These are phyloP conservation scores for Torymus auratus DNA, from an alignment of 2,888 invertebrate species.

Conservation along the genomic window DNA sequence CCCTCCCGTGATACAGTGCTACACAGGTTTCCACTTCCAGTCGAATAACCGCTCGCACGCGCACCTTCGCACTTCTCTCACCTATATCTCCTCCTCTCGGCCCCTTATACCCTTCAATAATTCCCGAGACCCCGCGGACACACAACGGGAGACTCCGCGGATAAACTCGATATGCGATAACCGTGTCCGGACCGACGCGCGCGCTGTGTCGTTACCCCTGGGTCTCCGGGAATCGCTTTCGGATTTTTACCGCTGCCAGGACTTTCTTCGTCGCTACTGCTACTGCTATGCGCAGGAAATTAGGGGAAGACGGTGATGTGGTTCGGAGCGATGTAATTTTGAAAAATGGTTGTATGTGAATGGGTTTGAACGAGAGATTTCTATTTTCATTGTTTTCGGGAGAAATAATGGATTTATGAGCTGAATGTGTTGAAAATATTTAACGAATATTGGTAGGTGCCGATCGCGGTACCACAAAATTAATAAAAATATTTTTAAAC, in stretches of 20 bases:
- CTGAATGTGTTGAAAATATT: too few species aligned
- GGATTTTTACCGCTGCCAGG: slow-evolving; percentile 20
- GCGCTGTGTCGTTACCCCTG: background rate
- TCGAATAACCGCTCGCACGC: background rate
- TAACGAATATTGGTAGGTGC: too few species aligned
- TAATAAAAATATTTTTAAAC: too few species aligned
- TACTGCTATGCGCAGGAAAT: background rate
- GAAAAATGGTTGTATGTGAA: too few species aligned
- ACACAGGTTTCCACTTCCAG: slow-evolving; percentile 9
- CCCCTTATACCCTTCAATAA: slow-evolving; percentile 1
- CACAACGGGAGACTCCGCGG: background rate
- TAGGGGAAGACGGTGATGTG: too few species aligned
- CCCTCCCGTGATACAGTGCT: background rate
- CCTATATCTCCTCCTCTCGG: background rate
- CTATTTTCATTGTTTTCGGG: too few species aligned
- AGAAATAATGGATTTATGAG: too few species aligned
- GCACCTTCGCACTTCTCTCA: too few species aligned
- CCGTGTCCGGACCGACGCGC: background rate
- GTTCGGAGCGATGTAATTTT: too few species aligned
- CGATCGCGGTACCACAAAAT: too few species aligned
- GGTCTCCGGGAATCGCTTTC: slow-evolving; percentile 20
- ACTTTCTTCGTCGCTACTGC: background rate
- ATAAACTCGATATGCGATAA: slow-evolving; percentile 38
- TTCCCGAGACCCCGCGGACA: background rate
- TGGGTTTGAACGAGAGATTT: too few species aligned